Conservation (phyloP, 1,140 invertebrate species). For the Zeugodacus cucurbitae region DNA sequence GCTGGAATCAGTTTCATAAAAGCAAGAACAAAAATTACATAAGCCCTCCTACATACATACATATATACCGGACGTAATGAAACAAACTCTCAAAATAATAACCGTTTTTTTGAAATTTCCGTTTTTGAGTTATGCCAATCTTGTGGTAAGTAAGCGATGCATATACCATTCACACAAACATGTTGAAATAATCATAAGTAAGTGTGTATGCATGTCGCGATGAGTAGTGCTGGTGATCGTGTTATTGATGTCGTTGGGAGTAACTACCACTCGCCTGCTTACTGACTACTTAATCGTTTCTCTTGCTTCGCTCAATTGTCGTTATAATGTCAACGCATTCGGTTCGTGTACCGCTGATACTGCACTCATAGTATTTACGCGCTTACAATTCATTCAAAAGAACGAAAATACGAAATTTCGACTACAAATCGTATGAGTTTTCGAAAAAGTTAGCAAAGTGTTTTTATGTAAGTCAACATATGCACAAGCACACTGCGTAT, state of each 20-base stretch:
- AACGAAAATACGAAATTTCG: neutral
- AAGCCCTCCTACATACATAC: too few species aligned
- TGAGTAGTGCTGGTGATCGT: neutral
- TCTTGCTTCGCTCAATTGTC: neutral
- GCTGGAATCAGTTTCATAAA: too few species aligned
- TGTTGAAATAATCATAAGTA: neutral
- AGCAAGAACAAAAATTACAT: too few species aligned
- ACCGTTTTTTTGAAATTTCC: neutral
- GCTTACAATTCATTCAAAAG: neutral
- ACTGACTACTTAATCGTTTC: neutral
- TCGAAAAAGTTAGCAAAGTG: neutral
- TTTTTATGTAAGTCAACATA: neutral
- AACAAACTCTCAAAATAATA: too few species aligned
- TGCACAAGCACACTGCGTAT: too few species aligned
- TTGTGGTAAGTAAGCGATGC: neutral
- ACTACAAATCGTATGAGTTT: neutral
- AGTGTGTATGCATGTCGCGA: neutral
- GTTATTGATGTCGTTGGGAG: neutral
- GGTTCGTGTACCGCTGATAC: slow-evolving; percentile 1
- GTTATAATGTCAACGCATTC: slow-evolving; percentile 19
- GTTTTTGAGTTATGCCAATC: neutral
- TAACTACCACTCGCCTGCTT: neutral
- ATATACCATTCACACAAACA: neutral
- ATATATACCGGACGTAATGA: too few species aligned
- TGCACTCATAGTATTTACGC: neutral